Evolutionary conservation across 1,140 invertebrate genomes (phyloP).

Genomic region (Penaeus chinensis): DNA sequence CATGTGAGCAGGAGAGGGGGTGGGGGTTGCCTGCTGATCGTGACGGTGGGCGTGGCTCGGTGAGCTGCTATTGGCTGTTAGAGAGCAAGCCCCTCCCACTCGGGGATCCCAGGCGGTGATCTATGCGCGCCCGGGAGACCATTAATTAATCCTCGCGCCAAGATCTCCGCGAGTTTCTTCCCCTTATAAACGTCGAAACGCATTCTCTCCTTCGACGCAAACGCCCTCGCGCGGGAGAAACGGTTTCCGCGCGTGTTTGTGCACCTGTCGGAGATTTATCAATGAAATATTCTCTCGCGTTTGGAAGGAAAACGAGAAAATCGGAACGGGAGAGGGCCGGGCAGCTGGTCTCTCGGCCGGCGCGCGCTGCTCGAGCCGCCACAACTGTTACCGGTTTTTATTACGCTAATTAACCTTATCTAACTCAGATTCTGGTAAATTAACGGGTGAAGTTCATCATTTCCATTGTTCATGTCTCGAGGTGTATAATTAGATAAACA

Average conservation of each 20-base stretch:
- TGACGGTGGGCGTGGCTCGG: conserved; percentile 38
- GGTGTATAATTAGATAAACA: conserved; percentile 40
- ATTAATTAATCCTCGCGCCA: conserved; percentile 38
- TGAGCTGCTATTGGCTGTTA: conserved; percentile 38
- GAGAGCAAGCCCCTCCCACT: conserved; percentile 26
- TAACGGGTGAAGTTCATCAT: conserved; percentile 34
- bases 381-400: conserved; percentile 26
- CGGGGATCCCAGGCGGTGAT: conserved; percentile 40
- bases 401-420: conserved; percentile 46
- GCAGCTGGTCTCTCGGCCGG: too few species aligned
- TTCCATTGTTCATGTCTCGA: conserved; percentile 34
- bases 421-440: conserved; percentile 41
- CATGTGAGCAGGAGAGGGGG: too few species aligned
- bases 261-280: too few species aligned
- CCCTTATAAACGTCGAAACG: not conserved
- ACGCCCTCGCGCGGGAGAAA: too few species aligned
- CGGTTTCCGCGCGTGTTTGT: too few species aligned
- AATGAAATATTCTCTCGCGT: too few species aligned
- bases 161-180: not conserved
- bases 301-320: too few species aligned
- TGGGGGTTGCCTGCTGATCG: conserved; percentile 33
- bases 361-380: not conserved
- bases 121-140: conserved; percentile 40
- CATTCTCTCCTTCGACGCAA: not conserved
- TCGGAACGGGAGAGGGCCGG: too few species aligned